Evolutionary conservation across 2,113 vertebrate species (phyloP).

Genomic region (Pluvianellus socialis): DNA sequence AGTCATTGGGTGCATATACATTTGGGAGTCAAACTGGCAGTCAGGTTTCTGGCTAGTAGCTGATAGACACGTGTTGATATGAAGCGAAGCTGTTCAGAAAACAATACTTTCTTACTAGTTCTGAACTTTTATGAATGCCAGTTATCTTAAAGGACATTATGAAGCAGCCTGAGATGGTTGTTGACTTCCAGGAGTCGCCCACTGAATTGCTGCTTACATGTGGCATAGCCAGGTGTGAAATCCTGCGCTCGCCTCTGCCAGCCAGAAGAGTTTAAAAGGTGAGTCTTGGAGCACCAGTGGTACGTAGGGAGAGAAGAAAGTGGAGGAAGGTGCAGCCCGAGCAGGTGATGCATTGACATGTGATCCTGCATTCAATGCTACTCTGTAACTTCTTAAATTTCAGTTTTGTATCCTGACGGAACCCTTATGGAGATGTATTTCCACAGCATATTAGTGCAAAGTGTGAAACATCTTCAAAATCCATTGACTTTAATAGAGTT

Average conservation of each 20-base stretch:
- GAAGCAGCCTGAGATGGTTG: background rate
- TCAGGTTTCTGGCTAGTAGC: background rate
- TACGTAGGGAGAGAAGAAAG: background rate
- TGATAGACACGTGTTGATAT: background rate
- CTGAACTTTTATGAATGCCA: background rate
- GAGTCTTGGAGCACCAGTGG: background rate
- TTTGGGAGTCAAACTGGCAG: background rate
- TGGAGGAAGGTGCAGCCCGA: background rate
- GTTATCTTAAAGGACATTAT: background rate
- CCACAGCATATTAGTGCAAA: background rate
- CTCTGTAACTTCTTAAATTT: conserved; percentile 14
- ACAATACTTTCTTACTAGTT: background rate
- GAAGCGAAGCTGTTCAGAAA: background rate
- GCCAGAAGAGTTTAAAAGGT: background rate
- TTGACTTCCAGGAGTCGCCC: background rate
- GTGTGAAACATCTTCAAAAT: background rate
- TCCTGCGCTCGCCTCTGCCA: accelerated
- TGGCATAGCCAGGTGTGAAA: background rate
- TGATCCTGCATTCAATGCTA: background rate
- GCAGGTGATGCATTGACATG: background rate
- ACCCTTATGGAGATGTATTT: conserved; percentile 1
- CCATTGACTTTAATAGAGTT: conserved; percentile 8
- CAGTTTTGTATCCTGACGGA: background rate
- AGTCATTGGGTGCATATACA: background rate
- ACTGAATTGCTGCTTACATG: background rate